Evolutionary conservation across 2,888 invertebrate genomes (phyloP), one percentile per base, ranked within the genome.

Genomic region (Drosophila mettleri): DNA sequence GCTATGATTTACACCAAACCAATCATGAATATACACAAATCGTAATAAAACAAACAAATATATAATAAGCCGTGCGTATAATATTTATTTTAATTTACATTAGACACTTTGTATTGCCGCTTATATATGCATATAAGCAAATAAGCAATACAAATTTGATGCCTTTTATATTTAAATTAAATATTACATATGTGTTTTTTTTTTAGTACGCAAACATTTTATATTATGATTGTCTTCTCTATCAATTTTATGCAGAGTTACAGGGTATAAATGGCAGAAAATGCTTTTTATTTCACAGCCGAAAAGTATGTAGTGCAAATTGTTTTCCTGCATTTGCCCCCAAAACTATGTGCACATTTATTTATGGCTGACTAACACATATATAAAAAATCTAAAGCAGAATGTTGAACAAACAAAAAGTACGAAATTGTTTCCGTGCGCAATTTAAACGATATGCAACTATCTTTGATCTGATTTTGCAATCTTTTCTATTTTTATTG

Each of bases 261-360:
- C 45, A 46, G 57, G 33, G 55, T 49, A 55, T 29, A 24, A 0
- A 5, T 3, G 18, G 9, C 33, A 49, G 27, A 18, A 14, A 29
- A 58, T 54, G 45, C 34, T 59, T 71, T 63, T 63, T 59, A 10
- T 38, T n/a, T 2, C 53, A 45, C 16, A 16, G 59, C 68, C 67
- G 7, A 60, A 72, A 67, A 72, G 78, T 74, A 74, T 77, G 73
- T 68, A 63, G 36, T 24, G 29, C 16, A 53, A 54, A 63, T 60
- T 59, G 43, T 48, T 54, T 31, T 16, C 48, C 63, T 36, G 46
- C 59, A 60, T 60, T 72, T 51, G 63, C 22, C 73, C 59, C 52
- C 52, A 57, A 74, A 77, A 67, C 73, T 77, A 77, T 72, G 68
- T 57, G 20, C 27, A 20, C 22, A 52, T 76, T 73, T 66, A 59